These are phyloP conservation scores for Pitta sordida DNA, from an alignment of 2,113 vertebrate species.

Conservation along the genomic window DNA sequence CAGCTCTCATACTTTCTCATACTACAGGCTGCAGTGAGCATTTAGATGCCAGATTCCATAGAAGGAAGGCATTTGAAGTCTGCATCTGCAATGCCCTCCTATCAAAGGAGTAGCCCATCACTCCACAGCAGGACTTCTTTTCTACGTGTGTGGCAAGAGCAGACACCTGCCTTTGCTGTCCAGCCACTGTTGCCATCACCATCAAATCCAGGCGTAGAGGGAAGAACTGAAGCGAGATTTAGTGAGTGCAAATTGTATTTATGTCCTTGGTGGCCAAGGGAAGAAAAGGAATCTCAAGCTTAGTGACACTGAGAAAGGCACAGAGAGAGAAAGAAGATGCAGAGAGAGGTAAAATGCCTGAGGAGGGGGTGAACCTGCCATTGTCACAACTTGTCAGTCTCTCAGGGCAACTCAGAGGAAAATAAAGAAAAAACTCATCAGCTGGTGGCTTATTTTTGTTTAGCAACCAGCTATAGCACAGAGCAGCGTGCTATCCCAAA, in stretches of 20 bases:
- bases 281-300: background rate
- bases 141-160: background rate
- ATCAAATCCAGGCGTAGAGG: background rate
- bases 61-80: background rate
- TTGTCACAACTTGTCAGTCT: background rate
- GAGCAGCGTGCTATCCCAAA: background rate
- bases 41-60: background rate
- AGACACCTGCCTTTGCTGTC: background rate
- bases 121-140: accelerated
- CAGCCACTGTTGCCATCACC: background rate
- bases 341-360: background rate
- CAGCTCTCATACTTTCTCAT: background rate
- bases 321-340: background rate
- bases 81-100: background rate
- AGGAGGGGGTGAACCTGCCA: background rate
- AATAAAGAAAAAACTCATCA: too few species aligned
- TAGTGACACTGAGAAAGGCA: background rate
- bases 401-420: background rate
- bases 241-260: background rate
- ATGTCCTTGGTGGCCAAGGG: background rate
- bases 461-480: background rate
- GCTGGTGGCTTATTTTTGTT: background rate
- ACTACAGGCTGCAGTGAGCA: background rate
- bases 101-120: background rate
- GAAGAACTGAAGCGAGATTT: background rate